These are phyloP conservation scores for Drosophila prolongata DNA, from an alignment of 2,888 invertebrate species.

Conservation along the genomic window DNA sequence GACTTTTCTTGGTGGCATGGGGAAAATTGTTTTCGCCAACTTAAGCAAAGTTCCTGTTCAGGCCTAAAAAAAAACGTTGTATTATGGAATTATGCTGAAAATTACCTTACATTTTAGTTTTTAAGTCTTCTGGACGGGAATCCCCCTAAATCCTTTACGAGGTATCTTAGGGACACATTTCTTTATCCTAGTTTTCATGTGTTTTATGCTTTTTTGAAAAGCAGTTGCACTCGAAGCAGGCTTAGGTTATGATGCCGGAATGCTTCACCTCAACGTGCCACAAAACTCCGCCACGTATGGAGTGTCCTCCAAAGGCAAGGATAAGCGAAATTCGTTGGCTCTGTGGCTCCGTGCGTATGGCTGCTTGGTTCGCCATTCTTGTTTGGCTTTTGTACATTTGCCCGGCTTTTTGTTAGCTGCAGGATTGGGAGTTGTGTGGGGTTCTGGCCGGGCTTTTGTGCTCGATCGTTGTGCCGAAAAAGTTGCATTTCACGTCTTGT, in stretches of 20 bases:
- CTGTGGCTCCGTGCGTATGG: not conserved
- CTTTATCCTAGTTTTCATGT: too few species aligned
- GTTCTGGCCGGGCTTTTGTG: conserved; percentile 55
- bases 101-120: too few species aligned
- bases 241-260: conserved; percentile 17
- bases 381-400: conserved; percentile 46
- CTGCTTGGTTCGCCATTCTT: conserved; percentile 21
- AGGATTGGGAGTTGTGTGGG: not conserved
- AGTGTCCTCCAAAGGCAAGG: conserved; percentile 16
- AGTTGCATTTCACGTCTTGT: conserved; percentile 80
- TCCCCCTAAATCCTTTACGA: not conserved
- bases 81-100: too few species aligned
- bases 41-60: too few species aligned
- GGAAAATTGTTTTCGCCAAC: too few species aligned
- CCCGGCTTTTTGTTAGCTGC: conserved; percentile 23
- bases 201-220: conserved; percentile 7
- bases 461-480: conserved; percentile 74
- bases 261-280: conserved; percentile 27
- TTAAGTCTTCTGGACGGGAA: too few species aligned
- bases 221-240: conserved; percentile 6
- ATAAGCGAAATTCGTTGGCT: conserved; percentile 30
- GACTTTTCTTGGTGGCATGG: too few species aligned
- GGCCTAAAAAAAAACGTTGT: too few species aligned
- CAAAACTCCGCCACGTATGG: conserved; percentile 9
- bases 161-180: not conserved